A percentile compares a stretch with the other conserved stretches of the same genome.
Evolutionary conservation across 2,113 vertebrate genomes (phyloP).

Genomic region (Coregonus clupeaformis): DNA sequence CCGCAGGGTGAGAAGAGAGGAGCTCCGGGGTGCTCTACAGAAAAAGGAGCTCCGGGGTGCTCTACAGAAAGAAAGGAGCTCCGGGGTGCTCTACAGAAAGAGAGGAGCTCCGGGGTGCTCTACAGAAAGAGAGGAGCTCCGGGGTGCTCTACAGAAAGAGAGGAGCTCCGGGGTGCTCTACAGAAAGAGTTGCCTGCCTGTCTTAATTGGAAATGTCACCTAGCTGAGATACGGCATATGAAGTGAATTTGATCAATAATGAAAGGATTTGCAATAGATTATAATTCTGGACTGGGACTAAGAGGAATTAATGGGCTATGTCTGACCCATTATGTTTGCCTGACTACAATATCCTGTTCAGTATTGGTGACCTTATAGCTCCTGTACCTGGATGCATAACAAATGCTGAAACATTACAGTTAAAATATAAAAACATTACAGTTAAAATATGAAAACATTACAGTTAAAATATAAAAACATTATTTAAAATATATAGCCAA

Average conservation of each 20-base stretch:
- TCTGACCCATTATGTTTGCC: not conserved
- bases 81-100: too few relatives aligned
- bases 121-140: too few relatives aligned
- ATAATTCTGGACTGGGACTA: not conserved
- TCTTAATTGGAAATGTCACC: constrained; percentile 3
- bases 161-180: too few relatives aligned
- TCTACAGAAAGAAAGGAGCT: too few relatives aligned
- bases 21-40: too few relatives aligned
- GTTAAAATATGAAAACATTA: not conserved
- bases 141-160: too few relatives aligned
- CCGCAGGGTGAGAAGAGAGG: constrained; percentile 6
- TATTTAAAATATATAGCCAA: too few relatives aligned
- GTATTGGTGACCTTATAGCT: not conserved
- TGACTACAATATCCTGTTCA: not conserved
- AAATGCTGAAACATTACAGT: not conserved
- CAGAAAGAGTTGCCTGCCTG: not conserved
- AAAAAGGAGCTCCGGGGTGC: too few relatives aligned
- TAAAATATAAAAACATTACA: too few relatives aligned
- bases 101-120: too few relatives aligned
- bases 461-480: too few relatives aligned
- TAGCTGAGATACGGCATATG: not conserved
- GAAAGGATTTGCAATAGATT: constrained; percentile 18
- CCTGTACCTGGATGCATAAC: not conserved
- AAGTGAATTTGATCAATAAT: not conserved
- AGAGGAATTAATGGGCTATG: not conserved